Evolutionary conservation across 2,797 vertebrate species (phyloP).

Genomic region (Lutjanus argentimaculatus): DNA sequence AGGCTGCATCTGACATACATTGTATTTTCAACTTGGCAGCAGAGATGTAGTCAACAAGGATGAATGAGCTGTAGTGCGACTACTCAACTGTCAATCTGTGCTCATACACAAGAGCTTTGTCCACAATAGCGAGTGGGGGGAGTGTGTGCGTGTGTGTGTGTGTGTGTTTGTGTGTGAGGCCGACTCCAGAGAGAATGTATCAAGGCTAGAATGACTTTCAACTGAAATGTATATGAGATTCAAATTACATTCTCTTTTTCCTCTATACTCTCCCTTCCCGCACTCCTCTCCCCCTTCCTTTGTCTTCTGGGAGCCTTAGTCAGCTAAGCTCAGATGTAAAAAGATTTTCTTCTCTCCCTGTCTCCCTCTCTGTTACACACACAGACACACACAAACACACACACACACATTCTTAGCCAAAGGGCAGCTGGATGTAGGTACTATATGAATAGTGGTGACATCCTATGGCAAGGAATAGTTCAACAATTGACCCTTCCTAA

Average conservation of each 20-base stretch:
- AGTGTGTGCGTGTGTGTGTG: slow-evolving; percentile 13
- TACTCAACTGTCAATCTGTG: slow-evolving; percentile 81
- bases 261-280: slow-evolving; percentile 63
- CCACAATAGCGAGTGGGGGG: slow-evolving; percentile 39
- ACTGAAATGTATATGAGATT: slow-evolving; percentile 90
- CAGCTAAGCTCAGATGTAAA: slow-evolving; percentile 79
- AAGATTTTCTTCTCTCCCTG: slow-evolving; percentile 52
- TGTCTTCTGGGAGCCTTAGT: slow-evolving; percentile 82
- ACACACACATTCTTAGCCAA: slow-evolving; percentile 18
- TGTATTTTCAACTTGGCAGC: slow-evolving; percentile 72
- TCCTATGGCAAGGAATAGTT: background rate
- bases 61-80: slow-evolving; percentile 75
- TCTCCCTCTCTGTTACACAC: slow-evolving; percentile 30
- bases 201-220: slow-evolving; percentile 87
- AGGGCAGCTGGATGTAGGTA: slow-evolving; percentile 31
- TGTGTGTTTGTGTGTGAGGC: slow-evolving; percentile 29
- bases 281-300: slow-evolving; percentile 59
- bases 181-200: slow-evolving; percentile 81
- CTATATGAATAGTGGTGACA: slow-evolving; percentile 6
- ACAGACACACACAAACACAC: slow-evolving; percentile 4
- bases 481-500: too few species aligned
- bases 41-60: slow-evolving; percentile 74
- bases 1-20: slow-evolving; percentile 64
- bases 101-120: slow-evolving; percentile 75
- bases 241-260: slow-evolving; percentile 79